These are phyloP conservation scores for Lophura nycthemera DNA, from an alignment of 2,113 vertebrate genomes.

Conservation along the genomic window DNA sequence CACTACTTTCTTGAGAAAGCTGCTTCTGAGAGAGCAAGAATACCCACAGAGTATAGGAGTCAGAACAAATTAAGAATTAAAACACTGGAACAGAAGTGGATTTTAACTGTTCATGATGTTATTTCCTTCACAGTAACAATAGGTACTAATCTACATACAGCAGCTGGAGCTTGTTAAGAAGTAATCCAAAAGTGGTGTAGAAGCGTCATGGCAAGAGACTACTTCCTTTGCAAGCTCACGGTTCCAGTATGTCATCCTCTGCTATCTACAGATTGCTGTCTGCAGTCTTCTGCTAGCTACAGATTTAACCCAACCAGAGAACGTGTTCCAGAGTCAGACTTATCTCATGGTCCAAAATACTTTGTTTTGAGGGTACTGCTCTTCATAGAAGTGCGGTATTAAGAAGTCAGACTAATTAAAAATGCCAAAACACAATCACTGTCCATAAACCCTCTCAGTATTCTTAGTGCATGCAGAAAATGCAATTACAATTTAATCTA, in stretches of 20 bases:
- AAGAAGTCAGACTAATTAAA: background rate
- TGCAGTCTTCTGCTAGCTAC: background rate
- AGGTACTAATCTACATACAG: background rate
- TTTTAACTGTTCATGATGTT: background rate
- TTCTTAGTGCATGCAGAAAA: background rate
- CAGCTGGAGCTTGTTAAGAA: background rate
- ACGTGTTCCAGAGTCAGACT: background rate
- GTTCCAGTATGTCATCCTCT: background rate
- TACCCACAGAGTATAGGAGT: background rate
- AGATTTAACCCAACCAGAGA: background rate
- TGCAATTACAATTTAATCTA: background rate
- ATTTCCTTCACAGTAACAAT: background rate
- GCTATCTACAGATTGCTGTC: background rate
- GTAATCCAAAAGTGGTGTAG: background rate
- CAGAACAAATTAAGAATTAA: background rate
- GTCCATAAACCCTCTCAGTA: background rate
- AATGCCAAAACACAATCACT: background rate
- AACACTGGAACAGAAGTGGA: background rate
- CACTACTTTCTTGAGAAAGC: background rate
- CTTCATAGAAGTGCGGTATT: background rate
- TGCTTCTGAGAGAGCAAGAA: background rate
- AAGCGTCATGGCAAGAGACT: background rate
- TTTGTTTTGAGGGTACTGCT: background rate
- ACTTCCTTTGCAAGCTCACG: background rate
- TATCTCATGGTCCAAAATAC: fast-evolving